phyloP scores from a whole-genome alignment of 2,797 vertebrate species.

The Mus caroli region DNA sequence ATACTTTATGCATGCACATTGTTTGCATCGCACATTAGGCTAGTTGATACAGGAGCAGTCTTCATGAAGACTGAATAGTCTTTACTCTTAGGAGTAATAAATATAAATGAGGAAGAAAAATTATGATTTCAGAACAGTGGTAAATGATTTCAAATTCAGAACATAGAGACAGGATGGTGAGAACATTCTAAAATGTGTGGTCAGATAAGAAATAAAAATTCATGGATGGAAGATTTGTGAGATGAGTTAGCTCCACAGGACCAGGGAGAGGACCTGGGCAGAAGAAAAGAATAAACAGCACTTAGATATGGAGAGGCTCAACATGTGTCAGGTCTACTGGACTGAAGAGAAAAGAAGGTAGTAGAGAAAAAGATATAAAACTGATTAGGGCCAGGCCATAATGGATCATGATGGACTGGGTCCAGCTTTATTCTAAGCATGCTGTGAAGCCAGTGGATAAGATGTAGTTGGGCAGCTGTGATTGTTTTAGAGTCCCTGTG shows the following conservation, averaged over 20 bases:
- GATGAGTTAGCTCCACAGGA: not conserved
- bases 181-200: not conserved
- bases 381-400: not conserved
- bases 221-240: not conserved
- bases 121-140: constrained; percentile 5
- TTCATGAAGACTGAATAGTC: not conserved
- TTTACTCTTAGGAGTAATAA: not conserved
- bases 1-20: not conserved
- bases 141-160: constrained; percentile 17
- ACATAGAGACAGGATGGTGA: not conserved
- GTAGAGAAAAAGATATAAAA: not conserved
- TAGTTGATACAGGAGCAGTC: not conserved
- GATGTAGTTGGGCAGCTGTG: not conserved
- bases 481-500: not conserved
- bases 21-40: not conserved
- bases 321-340: fast-evolving
- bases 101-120: not conserved
- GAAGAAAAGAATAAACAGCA: not conserved
- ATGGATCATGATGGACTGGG: not conserved
- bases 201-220: not conserved
- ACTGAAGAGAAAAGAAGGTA: not conserved
- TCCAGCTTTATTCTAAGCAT: not conserved
- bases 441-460: not conserved
- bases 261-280: not conserved
- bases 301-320: not conserved